Evolutionary conservation across 2,113 vertebrate species (phyloP).

Genomic region (Synchiropus splendidus): DNA sequence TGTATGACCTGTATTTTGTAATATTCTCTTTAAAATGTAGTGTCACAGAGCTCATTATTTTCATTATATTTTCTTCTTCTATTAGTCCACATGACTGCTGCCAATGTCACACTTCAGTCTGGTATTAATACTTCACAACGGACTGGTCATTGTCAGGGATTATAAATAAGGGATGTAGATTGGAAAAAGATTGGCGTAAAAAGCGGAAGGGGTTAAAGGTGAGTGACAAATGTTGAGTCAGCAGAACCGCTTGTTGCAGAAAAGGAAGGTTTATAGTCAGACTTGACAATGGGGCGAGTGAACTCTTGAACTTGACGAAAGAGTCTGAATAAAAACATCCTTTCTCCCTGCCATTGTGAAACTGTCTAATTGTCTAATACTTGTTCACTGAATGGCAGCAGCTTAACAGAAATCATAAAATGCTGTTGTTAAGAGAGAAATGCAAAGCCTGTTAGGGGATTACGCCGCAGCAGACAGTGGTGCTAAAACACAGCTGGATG

Average conservation of each 20-base stretch:
- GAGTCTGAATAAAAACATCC: background rate
- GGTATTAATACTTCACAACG: no score
- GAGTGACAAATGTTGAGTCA: constrained; percentile 39
- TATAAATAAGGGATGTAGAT: constrained; percentile 7
- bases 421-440: constrained; percentile 25
- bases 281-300: constrained; percentile 5
- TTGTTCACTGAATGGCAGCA: constrained; percentile 10
- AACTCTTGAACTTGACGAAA: background rate
- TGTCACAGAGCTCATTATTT: no score
- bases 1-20: no score
- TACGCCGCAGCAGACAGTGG: constrained; percentile 17
- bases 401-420: constrained; percentile 27
- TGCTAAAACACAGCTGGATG: constrained; percentile 12
- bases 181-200: constrained; percentile 17
- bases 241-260: constrained; percentile 29
- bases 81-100: no score
- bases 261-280: constrained; percentile 10
- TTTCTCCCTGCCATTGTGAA: constrained; percentile 7
- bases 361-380: constrained; percentile 18
- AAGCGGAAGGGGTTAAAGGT: constrained; percentile 8
- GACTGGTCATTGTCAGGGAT: no score
- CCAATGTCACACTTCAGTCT: no score
- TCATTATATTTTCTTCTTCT: no score
- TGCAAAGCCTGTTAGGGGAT: constrained; percentile 44
- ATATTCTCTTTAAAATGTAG: no score